phyloP scores from a whole-genome alignment of 2,797 vertebrate species.

The Sebastes dallii region DNA sequence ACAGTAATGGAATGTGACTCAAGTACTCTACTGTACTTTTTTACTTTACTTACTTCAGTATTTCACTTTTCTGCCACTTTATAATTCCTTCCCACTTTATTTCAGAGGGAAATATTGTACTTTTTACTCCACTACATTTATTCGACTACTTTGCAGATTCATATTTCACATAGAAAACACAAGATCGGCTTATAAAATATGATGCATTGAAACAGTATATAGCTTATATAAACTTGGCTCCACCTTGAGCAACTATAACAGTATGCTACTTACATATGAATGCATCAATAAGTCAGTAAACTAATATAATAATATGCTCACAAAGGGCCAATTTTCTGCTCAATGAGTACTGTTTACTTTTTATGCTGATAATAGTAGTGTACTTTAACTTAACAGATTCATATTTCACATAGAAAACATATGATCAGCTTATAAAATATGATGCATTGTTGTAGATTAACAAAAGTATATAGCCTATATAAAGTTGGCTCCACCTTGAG shows the following conservation, averaged over 20 bases:
- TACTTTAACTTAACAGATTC: too few relatives aligned
- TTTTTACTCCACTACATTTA: neutral
- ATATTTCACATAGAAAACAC: too few relatives aligned
- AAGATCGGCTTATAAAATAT: too few relatives aligned
- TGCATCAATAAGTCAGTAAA: too few relatives aligned
- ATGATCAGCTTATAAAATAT: neutral
- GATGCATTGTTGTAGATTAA: neutral
- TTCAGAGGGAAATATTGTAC: neutral
- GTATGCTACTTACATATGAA: too few relatives aligned
- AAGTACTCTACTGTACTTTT: neutral
- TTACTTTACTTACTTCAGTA: neutral
- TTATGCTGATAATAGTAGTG: too few relatives aligned
- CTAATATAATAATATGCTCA: too few relatives aligned
- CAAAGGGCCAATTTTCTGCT: too few relatives aligned
- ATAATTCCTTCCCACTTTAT: neutral
- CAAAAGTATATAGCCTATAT: neutral
- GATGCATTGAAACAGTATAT: too few relatives aligned
- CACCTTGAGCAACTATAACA: too few relatives aligned
- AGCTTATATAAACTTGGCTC: too few relatives aligned
- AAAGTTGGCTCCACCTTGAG: neutral
- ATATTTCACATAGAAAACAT: neutral
- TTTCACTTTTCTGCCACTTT: neutral
- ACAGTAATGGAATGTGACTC: neutral
- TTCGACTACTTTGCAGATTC: neutral
- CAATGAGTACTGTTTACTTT: too few relatives aligned